phyloP scores from a whole-genome alignment of 2,797 vertebrate genomes.

The Phyllotis vaccarum region DNA sequence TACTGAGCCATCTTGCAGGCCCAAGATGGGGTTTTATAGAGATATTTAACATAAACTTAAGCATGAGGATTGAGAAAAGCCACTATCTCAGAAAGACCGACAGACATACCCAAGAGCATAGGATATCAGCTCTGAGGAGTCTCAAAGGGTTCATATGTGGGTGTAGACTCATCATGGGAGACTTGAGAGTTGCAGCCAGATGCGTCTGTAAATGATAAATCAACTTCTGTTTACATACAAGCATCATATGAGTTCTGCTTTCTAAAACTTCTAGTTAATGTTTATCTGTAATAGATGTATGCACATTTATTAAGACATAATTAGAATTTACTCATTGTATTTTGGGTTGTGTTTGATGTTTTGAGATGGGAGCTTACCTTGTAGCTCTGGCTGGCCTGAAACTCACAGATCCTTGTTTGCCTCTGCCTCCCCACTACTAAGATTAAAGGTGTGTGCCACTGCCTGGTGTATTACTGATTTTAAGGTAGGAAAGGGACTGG shows the following conservation, averaged over 20 bases:
- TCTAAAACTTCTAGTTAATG: neutral
- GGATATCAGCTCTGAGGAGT: neutral
- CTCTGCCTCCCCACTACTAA: neutral
- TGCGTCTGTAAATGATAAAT: slow-evolving; percentile 10
- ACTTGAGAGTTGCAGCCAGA: neutral
- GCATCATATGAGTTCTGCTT: neutral
- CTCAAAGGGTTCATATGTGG: neutral
- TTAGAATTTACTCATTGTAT: slow-evolving; percentile 31
- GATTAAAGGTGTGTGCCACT: neutral
- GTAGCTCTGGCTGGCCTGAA: neutral
- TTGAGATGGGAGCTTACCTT: neutral
- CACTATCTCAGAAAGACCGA: neutral
- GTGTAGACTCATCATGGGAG: neutral
- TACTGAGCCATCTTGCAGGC: neutral
- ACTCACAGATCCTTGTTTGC: neutral
- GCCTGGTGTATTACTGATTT: neutral
- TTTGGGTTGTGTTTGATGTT: neutral
- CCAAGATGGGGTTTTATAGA: neutral
- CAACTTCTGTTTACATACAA: slow-evolving; percentile 16
- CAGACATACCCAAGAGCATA: neutral
- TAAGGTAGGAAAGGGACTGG: neutral
- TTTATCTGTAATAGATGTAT: neutral
- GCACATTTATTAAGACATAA: neutral
- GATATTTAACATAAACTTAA: neutral
- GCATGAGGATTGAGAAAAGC: neutral